These are phyloP conservation scores for Festucalex cinctus DNA, from an alignment of 2,113 vertebrate species.

Conservation along the genomic window DNA sequence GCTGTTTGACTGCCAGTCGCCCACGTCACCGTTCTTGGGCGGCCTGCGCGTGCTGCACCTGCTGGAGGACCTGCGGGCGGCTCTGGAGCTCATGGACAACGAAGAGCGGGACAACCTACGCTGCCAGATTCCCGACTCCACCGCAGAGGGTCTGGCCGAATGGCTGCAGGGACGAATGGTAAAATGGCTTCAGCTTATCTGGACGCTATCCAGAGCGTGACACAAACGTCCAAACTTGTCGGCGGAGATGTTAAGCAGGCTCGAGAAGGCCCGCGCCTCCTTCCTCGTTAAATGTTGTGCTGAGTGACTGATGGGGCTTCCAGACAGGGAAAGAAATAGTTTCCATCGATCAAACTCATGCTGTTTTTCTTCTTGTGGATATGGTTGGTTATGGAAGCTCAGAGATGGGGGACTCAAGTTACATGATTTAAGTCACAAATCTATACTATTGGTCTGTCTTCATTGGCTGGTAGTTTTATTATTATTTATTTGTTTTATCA, in stretches of 20 bases:
- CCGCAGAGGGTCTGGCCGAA: conserved; percentile 78
- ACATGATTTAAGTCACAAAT: too few relatives aligned
- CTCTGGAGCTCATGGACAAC: conserved; percentile 88
- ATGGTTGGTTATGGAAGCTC: conserved; percentile 10
- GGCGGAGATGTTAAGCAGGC: background rate
- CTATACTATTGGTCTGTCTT: too few relatives aligned
- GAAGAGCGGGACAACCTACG: conserved; percentile 88
- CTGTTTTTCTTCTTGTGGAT: conserved; percentile 30
- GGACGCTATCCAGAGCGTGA: background rate
- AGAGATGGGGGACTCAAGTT: too few relatives aligned
- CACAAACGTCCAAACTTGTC: background rate
- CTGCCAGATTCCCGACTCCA: conserved; percentile 88
- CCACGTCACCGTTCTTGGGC: conserved; percentile 90
- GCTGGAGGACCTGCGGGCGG: conserved; percentile 85
- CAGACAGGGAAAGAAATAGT: conserved; percentile 44
- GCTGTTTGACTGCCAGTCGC: conserved; percentile 95
- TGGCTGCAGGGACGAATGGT: conserved; percentile 94
- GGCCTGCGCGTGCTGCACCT: conserved; percentile 88
- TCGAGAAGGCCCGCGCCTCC: background rate
- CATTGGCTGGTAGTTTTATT: too few relatives aligned
- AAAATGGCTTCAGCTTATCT: background rate
- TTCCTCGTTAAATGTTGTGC: conserved; percentile 21
- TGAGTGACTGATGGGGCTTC: conserved; percentile 35
- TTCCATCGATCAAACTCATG: conserved; percentile 35
- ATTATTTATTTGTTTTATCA: too few relatives aligned